These are phyloP conservation scores for Drosophila watanabei DNA, from an alignment of 1,140 invertebrate genomes.

Conservation along the genomic window DNA sequence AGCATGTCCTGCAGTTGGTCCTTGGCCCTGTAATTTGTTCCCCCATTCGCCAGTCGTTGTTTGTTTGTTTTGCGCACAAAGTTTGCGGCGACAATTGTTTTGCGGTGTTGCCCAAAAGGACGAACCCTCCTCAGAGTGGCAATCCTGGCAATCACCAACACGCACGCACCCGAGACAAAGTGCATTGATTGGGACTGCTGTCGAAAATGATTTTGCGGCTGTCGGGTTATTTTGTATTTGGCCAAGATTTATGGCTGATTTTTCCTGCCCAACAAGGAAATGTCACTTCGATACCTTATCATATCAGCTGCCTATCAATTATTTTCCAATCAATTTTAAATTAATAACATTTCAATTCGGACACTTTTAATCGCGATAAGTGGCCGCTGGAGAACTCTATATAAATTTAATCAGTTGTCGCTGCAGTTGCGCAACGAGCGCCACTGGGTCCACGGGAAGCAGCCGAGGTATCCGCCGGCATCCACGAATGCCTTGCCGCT, in stretches of 20 bases:
- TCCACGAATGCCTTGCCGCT: slow-evolving; percentile 51
- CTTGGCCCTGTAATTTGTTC: slow-evolving; percentile 68
- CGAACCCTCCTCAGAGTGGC: slow-evolving; percentile 12
- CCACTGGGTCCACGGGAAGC: slow-evolving; percentile 56
- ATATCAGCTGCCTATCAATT: slow-evolving; percentile 64
- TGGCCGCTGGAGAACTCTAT: slow-evolving; percentile 41
- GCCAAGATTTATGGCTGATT: slow-evolving; percentile 39
- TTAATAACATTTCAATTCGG: slow-evolving; percentile 56
- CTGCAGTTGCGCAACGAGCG: slow-evolving; percentile 49
- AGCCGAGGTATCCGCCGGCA: slow-evolving; percentile 56
- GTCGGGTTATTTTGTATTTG: slow-evolving; percentile 36
- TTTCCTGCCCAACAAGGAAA: not conserved
- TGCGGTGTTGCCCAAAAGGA: slow-evolving; percentile 40
- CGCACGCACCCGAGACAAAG: slow-evolving; percentile 26
- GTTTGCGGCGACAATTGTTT: slow-evolving; percentile 80
- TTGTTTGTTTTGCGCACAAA: slow-evolving; percentile 70
- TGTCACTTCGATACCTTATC: slow-evolving; percentile 38
- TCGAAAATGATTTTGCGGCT: slow-evolving; percentile 38
- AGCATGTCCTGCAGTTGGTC: slow-evolving; percentile 43
- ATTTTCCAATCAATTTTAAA: slow-evolving; percentile 74
- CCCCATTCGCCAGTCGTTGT: slow-evolving; percentile 45
- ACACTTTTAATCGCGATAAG: slow-evolving; percentile 66
- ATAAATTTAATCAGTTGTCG: slow-evolving; percentile 59
- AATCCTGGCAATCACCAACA: slow-evolving; percentile 33
- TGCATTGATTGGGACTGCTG: slow-evolving; percentile 36